phyloP scores from a whole-genome alignment of 2,797 vertebrate genomes.

The Amblyopsis hoosieri region DNA sequence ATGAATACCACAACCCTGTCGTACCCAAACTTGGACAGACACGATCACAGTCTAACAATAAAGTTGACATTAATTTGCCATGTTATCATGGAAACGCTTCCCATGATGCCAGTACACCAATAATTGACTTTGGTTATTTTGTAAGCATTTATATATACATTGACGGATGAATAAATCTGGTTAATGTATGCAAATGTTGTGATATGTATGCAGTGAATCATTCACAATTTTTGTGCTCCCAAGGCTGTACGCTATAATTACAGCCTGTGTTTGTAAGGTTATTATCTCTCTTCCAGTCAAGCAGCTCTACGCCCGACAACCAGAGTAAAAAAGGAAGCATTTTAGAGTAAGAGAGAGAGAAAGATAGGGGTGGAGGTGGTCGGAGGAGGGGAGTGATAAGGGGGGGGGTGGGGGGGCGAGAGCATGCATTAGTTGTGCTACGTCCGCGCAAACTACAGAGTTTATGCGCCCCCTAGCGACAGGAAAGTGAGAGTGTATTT shows the following conservation, averaged over 20 bases:
- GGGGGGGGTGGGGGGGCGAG: not conserved
- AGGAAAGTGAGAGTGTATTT: not conserved
- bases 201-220: conserved; percentile 56
- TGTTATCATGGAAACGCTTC: too few species aligned
- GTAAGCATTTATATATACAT: not conserved
- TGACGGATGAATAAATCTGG: conserved; percentile 6
- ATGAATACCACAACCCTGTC: too few species aligned
- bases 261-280: conserved; percentile 34
- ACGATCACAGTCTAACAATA: too few species aligned
- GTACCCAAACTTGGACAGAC: too few species aligned
- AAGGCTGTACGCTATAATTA: conserved; percentile 48
- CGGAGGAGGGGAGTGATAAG: not conserved
- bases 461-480: conserved; percentile 74
- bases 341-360: not conserved
- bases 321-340: not conserved
- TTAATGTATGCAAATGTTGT: conserved; percentile 61
- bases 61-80: too few species aligned
- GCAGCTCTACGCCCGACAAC: conserved; percentile 6
- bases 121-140: conserved; percentile 33
- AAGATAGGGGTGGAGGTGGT: not conserved
- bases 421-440: not conserved
- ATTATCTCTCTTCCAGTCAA: conserved; percentile 37
- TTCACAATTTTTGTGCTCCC: conserved; percentile 35
- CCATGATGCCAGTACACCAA: not conserved
- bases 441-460: conserved; percentile 38